Evolutionary conservation across 2,113 vertebrate genomes (phyloP).

Genomic region (Festucalex cinctus): DNA sequence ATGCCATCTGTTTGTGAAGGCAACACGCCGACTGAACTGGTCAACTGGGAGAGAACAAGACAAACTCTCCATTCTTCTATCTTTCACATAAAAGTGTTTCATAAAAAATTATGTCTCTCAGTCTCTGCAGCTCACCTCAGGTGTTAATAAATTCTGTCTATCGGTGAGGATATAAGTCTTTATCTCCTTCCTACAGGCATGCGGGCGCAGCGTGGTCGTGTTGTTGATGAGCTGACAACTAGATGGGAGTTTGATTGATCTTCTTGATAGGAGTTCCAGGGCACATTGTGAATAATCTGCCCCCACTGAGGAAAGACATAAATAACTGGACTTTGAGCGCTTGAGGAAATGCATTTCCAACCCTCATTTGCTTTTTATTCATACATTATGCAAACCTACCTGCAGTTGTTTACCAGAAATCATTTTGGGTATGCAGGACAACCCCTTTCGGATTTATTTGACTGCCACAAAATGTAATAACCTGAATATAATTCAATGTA

Average conservation of each 20-base stretch:
- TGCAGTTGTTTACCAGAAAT: slow-evolving; percentile 21
- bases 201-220: slow-evolving; percentile 7
- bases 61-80: too few relatives aligned
- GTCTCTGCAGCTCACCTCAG: not conserved
- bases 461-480: not conserved
- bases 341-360: slow-evolving; percentile 13
- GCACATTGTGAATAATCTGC: not conserved
- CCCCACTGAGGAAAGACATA: not conserved
- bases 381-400: slow-evolving; percentile 38
- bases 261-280: not conserved
- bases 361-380: slow-evolving; percentile 14
- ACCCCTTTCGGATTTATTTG: not conserved
- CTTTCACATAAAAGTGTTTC: too few relatives aligned
- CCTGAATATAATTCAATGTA: not conserved
- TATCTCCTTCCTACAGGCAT: not conserved
- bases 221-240: slow-evolving; percentile 21
- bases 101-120: too few relatives aligned
- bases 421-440: slow-evolving; percentile 17
- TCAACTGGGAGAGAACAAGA: too few relatives aligned
- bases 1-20: too few relatives aligned
- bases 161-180: not conserved
- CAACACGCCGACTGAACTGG: too few relatives aligned
- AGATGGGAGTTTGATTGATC: slow-evolving; percentile 42
- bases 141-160: not conserved
- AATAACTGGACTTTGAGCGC: slow-evolving; percentile 10